Evolutionary conservation across 2,888 invertebrate species (phyloP).

Genomic region (Thysanoteuthis rhombus): DNA sequence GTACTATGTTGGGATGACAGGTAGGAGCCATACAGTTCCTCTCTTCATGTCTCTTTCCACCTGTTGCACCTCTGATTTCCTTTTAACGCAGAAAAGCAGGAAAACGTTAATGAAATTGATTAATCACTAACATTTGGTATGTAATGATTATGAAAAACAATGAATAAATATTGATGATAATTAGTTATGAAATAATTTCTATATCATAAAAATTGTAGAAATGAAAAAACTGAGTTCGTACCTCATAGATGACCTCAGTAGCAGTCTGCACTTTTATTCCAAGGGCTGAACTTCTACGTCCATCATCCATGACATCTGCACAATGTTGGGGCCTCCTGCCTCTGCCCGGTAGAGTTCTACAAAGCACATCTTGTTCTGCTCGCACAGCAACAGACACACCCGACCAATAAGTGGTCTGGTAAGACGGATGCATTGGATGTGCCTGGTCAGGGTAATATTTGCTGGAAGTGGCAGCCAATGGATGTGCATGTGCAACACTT

Average conservation of each 20-base stretch:
- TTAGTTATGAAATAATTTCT: too few species aligned
- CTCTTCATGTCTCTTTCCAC: background rate
- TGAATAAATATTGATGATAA: too few species aligned
- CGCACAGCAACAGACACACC: background rate
- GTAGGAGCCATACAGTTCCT: background rate
- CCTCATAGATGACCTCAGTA: background rate
- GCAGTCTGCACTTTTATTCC: background rate
- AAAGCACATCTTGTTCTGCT: slow-evolving; percentile 12
- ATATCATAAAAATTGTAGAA: too few species aligned
- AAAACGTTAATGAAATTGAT: background rate
- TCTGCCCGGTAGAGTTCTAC: slow-evolving; percentile 12
- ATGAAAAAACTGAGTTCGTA: background rate
- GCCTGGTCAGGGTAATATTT: background rate
- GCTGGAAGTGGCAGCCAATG: background rate
- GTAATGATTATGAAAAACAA: background rate
- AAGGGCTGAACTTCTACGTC: background rate
- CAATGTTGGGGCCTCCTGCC: background rate
- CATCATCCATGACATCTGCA: background rate
- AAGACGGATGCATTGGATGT: background rate
- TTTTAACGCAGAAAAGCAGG: background rate
- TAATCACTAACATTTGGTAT: background rate
- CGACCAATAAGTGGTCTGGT: background rate
- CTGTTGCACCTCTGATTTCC: background rate
- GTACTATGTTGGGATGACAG: background rate
- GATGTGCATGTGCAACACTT: slow-evolving; percentile 12